Percentiles rank a stretch among this genome's conserved stretches.
Evolutionary conservation across 2,797 vertebrate genomes (phyloP).

Genomic region (Enteromius radiatus): DNA sequence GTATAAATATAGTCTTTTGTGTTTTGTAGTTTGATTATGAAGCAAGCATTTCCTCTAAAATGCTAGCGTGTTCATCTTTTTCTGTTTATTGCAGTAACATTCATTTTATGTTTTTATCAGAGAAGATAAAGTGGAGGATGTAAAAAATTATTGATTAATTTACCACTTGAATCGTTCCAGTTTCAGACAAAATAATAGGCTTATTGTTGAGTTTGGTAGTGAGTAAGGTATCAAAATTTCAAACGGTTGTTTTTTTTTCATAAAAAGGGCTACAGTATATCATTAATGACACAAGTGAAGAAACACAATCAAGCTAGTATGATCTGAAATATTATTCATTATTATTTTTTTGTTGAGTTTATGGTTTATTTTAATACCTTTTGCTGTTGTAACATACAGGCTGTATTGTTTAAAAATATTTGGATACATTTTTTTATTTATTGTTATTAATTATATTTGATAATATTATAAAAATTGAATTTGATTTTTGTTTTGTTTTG

Average conservation of each 20-base stretch:
- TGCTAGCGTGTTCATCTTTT: background rate
- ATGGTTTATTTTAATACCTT: background rate
- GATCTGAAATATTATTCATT: background rate
- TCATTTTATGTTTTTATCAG: background rate
- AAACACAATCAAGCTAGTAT: background rate
- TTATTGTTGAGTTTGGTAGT: background rate
- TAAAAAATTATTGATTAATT: background rate
- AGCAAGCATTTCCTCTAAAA: background rate
- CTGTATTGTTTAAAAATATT: background rate
- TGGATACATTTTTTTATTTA: background rate
- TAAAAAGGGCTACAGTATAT: background rate
- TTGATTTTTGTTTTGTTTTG: too few relatives aligned
- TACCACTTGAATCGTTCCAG: background rate
- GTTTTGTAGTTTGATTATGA: constrained; percentile 11
- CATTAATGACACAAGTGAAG: background rate
- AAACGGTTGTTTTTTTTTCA: background rate
- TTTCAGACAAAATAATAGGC: constrained; percentile 3
- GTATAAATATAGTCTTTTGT: constrained; percentile 32
- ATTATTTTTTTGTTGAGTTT: background rate
- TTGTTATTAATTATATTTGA: too few relatives aligned
- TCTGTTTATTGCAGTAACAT: background rate
- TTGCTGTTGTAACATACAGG: background rate
- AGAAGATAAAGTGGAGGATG: background rate
- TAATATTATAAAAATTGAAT: too few relatives aligned
- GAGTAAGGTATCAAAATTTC: background rate